Conservation (phyloP, 2,113 vertebrate genomes). For the Formicarius rufipectus region DNA sequence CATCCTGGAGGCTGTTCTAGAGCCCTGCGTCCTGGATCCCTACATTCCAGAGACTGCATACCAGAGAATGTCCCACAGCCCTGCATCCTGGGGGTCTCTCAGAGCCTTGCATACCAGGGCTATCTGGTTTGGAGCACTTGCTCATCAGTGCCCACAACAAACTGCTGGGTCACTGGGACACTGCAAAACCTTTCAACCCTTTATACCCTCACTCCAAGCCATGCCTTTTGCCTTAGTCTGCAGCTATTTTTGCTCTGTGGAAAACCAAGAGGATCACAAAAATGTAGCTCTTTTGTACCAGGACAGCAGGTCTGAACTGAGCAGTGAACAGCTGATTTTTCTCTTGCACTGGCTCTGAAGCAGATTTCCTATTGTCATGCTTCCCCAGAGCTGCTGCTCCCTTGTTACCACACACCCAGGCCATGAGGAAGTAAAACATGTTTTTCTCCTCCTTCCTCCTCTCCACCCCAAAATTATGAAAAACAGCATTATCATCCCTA, state of each 20-base stretch:
- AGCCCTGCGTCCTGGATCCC: background rate
- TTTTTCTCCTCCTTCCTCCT: constrained; percentile 17
- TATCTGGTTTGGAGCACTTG: accelerated
- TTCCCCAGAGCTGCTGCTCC: background rate
- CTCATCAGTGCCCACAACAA: background rate
- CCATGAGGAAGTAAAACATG: constrained; percentile 1
- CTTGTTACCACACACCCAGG: background rate
- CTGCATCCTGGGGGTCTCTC: background rate
- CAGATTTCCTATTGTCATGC: background rate
- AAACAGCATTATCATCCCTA: background rate
- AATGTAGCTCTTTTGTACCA: background rate
- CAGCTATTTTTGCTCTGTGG: background rate
- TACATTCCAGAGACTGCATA: background rate
- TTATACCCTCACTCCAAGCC: background rate
- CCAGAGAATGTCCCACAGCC: background rate
- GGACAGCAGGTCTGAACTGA: background rate
- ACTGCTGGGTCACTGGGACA: background rate
- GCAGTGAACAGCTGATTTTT: background rate
- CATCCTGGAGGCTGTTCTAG: background rate
- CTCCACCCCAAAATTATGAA: constrained; percentile 6
- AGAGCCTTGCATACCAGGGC: background rate
- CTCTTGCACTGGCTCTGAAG: background rate
- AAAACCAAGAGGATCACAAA: background rate
- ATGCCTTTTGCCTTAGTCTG: background rate
- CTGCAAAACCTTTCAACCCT: background rate